Conservation (phyloP, 2,113 vertebrate genomes). For the Rattus norvegicus region GRCr8 NC_086034.1:87236001-87236500, state of each 20-base stretch:
- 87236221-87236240: not conserved
- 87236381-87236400: not conserved
- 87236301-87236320: not conserved
- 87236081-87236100: not conserved
- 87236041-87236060: not conserved
- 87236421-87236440: not conserved
- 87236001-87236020: not conserved
- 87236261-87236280: not conserved
- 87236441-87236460: accelerated
- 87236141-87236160: not conserved
- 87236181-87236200: not conserved
- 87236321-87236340: too few species aligned
- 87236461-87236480: not conserved
- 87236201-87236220: not conserved
- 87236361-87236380: too few species aligned
- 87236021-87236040: not conserved
- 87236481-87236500: accelerated
- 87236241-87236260: not conserved
- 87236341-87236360: not conserved
- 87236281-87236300: not conserved
- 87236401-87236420: too few species aligned
- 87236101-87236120: not conserved
- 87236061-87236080: accelerated
- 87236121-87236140: not conserved
- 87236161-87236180: not conserved